These are phyloP conservation scores for Caenorhabditis macrosperma DNA, from an alignment of 2,888 invertebrate species.

Conservation along the genomic window DNA sequence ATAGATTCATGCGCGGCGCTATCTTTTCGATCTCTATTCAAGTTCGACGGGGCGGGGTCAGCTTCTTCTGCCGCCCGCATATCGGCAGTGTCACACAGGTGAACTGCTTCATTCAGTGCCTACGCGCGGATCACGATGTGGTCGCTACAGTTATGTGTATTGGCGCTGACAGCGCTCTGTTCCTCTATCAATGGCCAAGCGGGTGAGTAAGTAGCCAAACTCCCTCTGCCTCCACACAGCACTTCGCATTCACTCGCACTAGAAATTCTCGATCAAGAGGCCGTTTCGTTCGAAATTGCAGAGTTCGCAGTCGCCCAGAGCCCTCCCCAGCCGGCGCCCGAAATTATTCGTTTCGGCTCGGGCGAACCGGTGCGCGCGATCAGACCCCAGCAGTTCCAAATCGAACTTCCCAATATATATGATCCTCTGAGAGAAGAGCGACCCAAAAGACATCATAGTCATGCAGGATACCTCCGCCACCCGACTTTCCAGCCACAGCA, in stretches of 20 bases:
- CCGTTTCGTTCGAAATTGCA: constrained; percentile 5
- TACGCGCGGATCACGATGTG: constrained; percentile 40
- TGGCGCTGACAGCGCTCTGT: constrained; percentile 14
- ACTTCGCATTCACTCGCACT: not conserved
- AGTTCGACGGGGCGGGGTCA: constrained; percentile 50
- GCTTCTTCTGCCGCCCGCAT: constrained; percentile 8
- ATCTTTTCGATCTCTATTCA: constrained; percentile 54
- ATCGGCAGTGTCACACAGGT: constrained; percentile 23
- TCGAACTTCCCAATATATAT: constrained; percentile 49
- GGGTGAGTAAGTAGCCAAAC: too few species aligned
- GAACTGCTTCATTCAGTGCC: constrained; percentile 45
- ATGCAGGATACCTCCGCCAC: constrained; percentile 39
- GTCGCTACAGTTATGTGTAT: constrained; percentile 28
- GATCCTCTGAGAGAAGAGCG: constrained; percentile 50
- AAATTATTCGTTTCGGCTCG: constrained; percentile 42
- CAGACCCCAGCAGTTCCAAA: constrained; percentile 52
- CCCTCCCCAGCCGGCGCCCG: constrained; percentile 16
- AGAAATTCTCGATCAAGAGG: not conserved
- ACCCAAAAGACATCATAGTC: constrained; percentile 39
- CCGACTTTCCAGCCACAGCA: constrained; percentile 45
- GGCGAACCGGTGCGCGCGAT: constrained; percentile 53
- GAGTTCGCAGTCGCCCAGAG: constrained; percentile 29
- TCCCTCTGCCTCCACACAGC: too few species aligned
- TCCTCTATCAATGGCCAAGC: constrained; percentile 18
- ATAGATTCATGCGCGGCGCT: constrained; percentile 18